Evolutionary conservation across 2,888 invertebrate genomes (phyloP), one percentile per base, ranked within the genome.

Genomic region (Eristalis intricaria): DNA sequence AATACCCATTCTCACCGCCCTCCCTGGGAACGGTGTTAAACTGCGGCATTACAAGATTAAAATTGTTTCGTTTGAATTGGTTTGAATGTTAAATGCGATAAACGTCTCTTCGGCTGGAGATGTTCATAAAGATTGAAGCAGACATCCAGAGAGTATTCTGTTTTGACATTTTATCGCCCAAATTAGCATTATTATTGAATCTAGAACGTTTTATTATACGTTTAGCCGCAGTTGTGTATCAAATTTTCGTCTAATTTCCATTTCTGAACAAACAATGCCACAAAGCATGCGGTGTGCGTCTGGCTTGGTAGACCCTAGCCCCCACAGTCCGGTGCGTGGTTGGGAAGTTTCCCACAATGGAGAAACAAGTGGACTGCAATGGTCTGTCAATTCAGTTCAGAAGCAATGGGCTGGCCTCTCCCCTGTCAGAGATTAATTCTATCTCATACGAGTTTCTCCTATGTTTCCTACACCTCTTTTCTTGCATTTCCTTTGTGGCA

Each of bases 271-370:
- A 50, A 50, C 50, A 19, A 50, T 19, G 50, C 71, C 76, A 71
- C 32, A 60, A 32, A 71, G 32, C 50, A 50, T 35, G 35, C 22
- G 22, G n/a, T 38, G 8, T 56, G 79, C 60, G 79, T 80, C 79
- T 76, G 80, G 63, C 19, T 68, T 38, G 11, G 22, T 11, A 23
- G n/a, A n/a, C 5, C 13, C 22, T 58, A 38, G 50, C 64, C 29
- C 5, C 5, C 32, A 1, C 32, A 32, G 70, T 64, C 64, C 70
- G 38, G 66, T 74, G 64, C 66, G 56, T 70, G 61, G 56, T 50
- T 84, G 84, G 70, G 80, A 80, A 80, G 43, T 38, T 85, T 85
- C 84, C 56, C 84, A 85, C 50, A 50, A 50, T 73, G 83, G 22
- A 58, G 50, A 63, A 76, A 43, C 75, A 64, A 64, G 60, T 26